These are phyloP conservation scores for Melanchra persicariae DNA, from an alignment of 2,888 invertebrate genomes.

Conservation along the genomic window DNA sequence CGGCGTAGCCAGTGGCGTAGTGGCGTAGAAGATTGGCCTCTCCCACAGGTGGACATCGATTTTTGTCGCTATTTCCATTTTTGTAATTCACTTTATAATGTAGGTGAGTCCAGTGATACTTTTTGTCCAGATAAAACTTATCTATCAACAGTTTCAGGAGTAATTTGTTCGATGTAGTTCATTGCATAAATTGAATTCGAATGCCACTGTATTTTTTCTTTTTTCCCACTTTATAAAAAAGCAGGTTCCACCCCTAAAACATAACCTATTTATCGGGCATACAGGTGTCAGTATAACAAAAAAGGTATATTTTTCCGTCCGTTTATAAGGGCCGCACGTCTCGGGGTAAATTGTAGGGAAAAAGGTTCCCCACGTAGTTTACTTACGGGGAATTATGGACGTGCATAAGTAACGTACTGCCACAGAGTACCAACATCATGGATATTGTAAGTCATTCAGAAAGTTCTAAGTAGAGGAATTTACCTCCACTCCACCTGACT, in stretches of 20 bases:
- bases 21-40: neutral
- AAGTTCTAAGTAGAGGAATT: neutral
- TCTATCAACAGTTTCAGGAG: too few species aligned
- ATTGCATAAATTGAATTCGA: neutral
- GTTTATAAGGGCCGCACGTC: slow-evolving; percentile 70
- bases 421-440: neutral
- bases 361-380: slow-evolving; percentile 71
- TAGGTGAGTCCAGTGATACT: too few species aligned
- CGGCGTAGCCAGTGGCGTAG: slow-evolving; percentile 6
- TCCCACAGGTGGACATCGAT: too few species aligned
- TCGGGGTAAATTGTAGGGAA: slow-evolving; percentile 73
- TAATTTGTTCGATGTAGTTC: neutral
- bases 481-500: neutral
- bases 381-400: slow-evolving; percentile 68
- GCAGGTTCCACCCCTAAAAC: slow-evolving; percentile 23
- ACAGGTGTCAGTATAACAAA: slow-evolving; percentile 64
- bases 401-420: slow-evolving; percentile 59
- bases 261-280: slow-evolving; percentile 55
- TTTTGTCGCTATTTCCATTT: too few species aligned
- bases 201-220: neutral
- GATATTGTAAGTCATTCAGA: neutral
- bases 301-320: slow-evolving; percentile 64
- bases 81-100: too few species aligned
- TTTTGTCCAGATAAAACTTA: too few species aligned
- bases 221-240: slow-evolving; percentile 1